Percentiles rank a stretch among this genome's conserved stretches.
Conservation (phyloP, 2,797 vertebrate species). For the Chaenodraco wilsoni region DNA sequence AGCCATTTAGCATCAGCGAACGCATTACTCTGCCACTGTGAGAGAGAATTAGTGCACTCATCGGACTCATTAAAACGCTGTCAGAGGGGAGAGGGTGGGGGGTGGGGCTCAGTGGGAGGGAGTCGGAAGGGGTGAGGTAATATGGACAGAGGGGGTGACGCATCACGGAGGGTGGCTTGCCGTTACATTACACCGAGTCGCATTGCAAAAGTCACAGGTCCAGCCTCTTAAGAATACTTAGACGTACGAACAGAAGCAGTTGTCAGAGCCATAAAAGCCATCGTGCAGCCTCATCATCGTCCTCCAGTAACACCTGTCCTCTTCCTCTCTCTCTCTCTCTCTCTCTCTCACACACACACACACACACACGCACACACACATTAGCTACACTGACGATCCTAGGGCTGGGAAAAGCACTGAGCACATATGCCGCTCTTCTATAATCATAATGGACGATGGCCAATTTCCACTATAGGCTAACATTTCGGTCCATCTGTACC, state of each 20-base stretch:
- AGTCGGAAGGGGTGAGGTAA: conserved; percentile 22
- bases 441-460: conserved; percentile 75
- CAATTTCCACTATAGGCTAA: conserved; percentile 77
- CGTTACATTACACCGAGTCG: conserved; percentile 2
- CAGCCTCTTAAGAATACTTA: conserved; percentile 57
- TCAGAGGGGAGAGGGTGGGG: conserved; percentile 54
- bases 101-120: conserved; percentile 23
- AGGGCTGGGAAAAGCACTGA: conserved; percentile 59
- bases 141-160: conserved; percentile 33
- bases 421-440: conserved; percentile 75
- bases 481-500: conserved; percentile 78
- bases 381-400: conserved; percentile 60
- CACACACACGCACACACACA: conserved; percentile 10
- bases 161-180: conserved; percentile 18
- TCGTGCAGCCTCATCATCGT: conserved; percentile 41
- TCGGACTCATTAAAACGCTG: conserved; percentile 72
- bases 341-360: neutral
- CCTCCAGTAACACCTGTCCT: conserved; percentile 60
- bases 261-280: conserved; percentile 51
- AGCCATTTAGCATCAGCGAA: conserved; percentile 70
- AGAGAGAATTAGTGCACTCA: conserved; percentile 73
- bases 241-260: conserved; percentile 57
- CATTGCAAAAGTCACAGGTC: conserved; percentile 24
- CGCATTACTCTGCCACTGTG: conserved; percentile 73
- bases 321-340: conserved; percentile 23